Evolutionary conservation across 2,113 vertebrate genomes (phyloP).

Genomic region (Girardinichthys multiradiatus): DNA sequence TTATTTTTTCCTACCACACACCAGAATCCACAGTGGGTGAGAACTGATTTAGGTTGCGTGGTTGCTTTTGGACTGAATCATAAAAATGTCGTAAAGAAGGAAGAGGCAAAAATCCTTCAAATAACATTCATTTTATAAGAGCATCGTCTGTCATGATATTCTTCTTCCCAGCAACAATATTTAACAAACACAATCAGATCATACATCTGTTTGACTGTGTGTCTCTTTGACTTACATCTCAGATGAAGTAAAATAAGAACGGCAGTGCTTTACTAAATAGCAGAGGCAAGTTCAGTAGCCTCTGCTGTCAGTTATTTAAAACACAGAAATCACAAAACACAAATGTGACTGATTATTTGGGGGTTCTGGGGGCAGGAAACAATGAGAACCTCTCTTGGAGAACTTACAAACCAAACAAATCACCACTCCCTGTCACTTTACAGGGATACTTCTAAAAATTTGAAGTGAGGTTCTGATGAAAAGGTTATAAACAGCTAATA

Average conservation of each 20-base stretch:
- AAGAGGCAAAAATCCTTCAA: slow-evolving; percentile 35
- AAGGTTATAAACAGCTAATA: too few species aligned
- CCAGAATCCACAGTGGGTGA: slow-evolving; percentile 3
- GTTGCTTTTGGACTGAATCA: slow-evolving; percentile 37
- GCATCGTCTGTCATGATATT: slow-evolving; percentile 37
- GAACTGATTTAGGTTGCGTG: slow-evolving; percentile 38
- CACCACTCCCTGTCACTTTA: slow-evolving; percentile 17
- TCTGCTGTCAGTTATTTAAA: slow-evolving; percentile 54
- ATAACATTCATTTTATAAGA: slow-evolving; percentile 27
- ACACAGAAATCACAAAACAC: slow-evolving; percentile 52
- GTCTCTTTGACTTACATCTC: slow-evolving; percentile 67
- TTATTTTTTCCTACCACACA: slow-evolving; percentile 4
- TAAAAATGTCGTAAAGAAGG: not conserved
- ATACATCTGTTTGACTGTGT: slow-evolving; percentile 40
- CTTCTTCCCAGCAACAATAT: slow-evolving; percentile 36
- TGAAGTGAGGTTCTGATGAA: not conserved
- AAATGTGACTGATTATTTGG: slow-evolving; percentile 33
- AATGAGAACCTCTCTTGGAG: slow-evolving; percentile 57
- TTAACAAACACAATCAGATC: slow-evolving; percentile 55
- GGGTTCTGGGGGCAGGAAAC: slow-evolving; percentile 36
- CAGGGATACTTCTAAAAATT: not conserved
- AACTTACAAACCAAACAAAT: slow-evolving; percentile 68
- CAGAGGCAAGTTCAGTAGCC: slow-evolving; percentile 31
- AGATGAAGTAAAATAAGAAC: slow-evolving; percentile 43
- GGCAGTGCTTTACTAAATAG: slow-evolving; percentile 55